Percentiles rank a stretch among this genome's conserved stretches.
Evolutionary conservation across 2,888 invertebrate species (phyloP).

Genomic region (Agrotis ipsilon): DNA sequence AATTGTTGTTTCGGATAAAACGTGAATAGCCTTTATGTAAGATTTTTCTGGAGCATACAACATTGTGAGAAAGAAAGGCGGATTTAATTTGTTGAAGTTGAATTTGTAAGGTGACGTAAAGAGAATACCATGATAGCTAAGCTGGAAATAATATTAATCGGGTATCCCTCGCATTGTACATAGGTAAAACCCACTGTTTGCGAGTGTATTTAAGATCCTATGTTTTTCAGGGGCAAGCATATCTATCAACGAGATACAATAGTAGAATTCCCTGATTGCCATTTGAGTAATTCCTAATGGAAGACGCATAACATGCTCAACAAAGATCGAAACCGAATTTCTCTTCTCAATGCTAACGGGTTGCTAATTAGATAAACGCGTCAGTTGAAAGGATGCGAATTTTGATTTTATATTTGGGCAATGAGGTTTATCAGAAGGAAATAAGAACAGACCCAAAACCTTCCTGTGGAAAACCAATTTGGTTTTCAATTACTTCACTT

Average conservation of each 20-base stretch:
- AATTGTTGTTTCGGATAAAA: conserved; percentile 27
- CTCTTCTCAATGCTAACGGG: too few relatives aligned
- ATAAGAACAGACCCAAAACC: not conserved
- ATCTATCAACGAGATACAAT: too few relatives aligned
- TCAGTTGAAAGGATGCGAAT: too few relatives aligned
- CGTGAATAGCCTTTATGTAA: conserved; percentile 36
- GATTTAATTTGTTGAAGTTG: not conserved
- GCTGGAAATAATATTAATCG: not conserved
- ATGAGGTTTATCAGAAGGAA: not conserved
- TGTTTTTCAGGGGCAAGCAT: too few relatives aligned
- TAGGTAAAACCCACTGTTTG: too few relatives aligned
- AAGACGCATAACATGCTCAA: too few relatives aligned
- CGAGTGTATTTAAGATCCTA: too few relatives aligned
- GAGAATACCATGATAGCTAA: not conserved
- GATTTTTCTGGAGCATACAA: conserved; percentile 13
- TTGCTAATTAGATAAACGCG: too few relatives aligned
- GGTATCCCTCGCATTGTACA: too few relatives aligned
- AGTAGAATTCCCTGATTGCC: too few relatives aligned
- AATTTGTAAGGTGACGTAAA: not conserved
- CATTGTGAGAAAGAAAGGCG: not conserved
- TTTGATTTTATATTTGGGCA: not conserved
- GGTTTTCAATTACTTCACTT: not conserved
- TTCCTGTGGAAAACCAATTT: not conserved
- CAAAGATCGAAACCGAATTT: too few relatives aligned
- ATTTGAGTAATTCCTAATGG: too few relatives aligned